phyloP scores from a whole-genome alignment of 1,140 invertebrate species.

The Drosophila azteca region DNA sequence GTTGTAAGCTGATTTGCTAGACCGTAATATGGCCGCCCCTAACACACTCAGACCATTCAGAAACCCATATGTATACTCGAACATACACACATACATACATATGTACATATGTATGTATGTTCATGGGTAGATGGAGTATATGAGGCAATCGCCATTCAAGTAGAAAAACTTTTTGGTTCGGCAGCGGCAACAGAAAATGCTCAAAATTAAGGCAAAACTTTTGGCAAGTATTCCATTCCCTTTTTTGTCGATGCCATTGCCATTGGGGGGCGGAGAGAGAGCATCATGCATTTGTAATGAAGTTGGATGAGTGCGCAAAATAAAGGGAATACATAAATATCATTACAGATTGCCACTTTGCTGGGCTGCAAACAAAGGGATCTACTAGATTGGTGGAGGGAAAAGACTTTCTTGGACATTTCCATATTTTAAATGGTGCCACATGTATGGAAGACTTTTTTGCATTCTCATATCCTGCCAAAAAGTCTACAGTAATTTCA shows the following conservation, averaged over 20 bases:
- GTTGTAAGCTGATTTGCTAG: slow-evolving; percentile 78
- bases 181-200: slow-evolving; percentile 62
- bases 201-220: slow-evolving; percentile 75
- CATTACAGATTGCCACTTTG: not conserved
- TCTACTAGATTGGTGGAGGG: too few relatives aligned
- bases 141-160: slow-evolving; percentile 51
- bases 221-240: slow-evolving; percentile 32
- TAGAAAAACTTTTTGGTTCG: slow-evolving; percentile 74
- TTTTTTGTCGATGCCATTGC: slow-evolving; percentile 21
- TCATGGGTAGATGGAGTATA: slow-evolving; percentile 7
- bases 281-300: slow-evolving; percentile 24
- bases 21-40: slow-evolving; percentile 52
- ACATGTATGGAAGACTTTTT: too few relatives aligned
- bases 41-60: slow-evolving; percentile 12
- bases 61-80: slow-evolving; percentile 16
- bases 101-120: too few relatives aligned
- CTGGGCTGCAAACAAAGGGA: not conserved
- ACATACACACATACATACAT: slow-evolving; percentile 1
- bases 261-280: not conserved
- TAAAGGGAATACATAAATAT: slow-evolving; percentile 25
- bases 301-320: slow-evolving; percentile 39
- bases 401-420: too few relatives aligned
- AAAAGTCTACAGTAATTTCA: too few relatives aligned
- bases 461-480: too few relatives aligned
- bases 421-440: too few relatives aligned